Evolutionary conservation across 2,888 invertebrate species (phyloP).

Genomic region (Teleiodes luculella): DNA sequence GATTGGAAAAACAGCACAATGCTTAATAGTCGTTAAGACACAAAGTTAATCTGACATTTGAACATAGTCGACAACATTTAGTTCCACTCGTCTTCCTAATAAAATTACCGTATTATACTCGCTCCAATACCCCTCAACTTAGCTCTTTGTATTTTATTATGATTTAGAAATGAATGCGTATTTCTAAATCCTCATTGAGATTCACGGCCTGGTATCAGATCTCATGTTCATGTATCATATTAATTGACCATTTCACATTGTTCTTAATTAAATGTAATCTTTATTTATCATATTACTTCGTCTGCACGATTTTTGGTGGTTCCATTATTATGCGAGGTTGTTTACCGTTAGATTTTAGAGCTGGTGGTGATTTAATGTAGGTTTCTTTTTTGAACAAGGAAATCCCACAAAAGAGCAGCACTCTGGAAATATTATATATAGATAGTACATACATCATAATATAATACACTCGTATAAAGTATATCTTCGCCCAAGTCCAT

Average conservation of each 20-base stretch:
- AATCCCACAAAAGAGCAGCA: no score
- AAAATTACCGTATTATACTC: neutral
- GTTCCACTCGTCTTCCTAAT: no score
- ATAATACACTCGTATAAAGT: neutral
- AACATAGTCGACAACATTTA: no score
- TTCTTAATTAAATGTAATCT: conserved; percentile 42
- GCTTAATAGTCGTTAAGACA: no score
- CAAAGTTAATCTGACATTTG: no score
- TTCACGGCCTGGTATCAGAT: conserved; percentile 32
- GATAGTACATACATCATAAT: no score
- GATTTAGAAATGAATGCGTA: conserved; percentile 39
- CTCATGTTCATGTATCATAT: conserved; percentile 40
- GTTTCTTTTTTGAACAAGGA: no score
- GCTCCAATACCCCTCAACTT: neutral
- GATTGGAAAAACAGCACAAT: no score
- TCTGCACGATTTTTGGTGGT: conserved; percentile 38
- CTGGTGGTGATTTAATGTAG: neutral
- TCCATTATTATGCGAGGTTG: conserved; percentile 23
- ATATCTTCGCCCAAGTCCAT: neutral
- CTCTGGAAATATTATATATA: no score
- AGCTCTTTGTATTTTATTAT: conserved; percentile 30
- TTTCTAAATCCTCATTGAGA: conserved; percentile 20
- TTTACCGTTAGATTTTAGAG: conserved; percentile 22
- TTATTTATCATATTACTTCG: conserved; percentile 26
- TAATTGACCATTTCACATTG: conserved; percentile 46